Evolutionary conservation across 64 coral and sea anemone genomes (phyloP).

Genomic region (Pocillopora verrucosa): DNA sequence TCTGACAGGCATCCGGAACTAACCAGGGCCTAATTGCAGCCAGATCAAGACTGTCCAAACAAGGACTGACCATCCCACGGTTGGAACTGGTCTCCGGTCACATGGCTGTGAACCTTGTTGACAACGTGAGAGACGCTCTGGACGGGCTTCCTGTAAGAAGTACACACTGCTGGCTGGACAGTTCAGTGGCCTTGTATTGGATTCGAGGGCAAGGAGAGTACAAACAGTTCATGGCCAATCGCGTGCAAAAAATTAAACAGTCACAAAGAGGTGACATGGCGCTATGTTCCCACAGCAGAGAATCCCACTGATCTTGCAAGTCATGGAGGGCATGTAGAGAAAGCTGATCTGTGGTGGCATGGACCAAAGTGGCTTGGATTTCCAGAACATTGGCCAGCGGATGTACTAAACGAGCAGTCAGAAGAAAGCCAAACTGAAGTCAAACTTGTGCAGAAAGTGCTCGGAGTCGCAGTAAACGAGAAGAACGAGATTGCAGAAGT

Average conservation of each 20-base stretch:
- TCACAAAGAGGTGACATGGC: conserved; percentile 5
- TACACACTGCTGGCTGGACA: conserved; percentile 22
- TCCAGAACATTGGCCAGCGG: conserved; percentile 14
- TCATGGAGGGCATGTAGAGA: not conserved
- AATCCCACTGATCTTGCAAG: conserved; percentile 41
- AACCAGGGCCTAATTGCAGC: conserved; percentile 16
- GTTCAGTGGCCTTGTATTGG: conserved; percentile 25
- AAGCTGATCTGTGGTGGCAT: not conserved
- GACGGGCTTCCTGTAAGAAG: conserved; percentile 10
- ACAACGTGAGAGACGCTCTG: conserved; percentile 1
- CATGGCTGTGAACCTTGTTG: conserved; percentile 13
- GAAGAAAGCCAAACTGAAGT: conserved; percentile 7
- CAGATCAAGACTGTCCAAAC: conserved; percentile 16
- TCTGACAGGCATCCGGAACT: not conserved
- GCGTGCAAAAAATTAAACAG: conserved; percentile 26
- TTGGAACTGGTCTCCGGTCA: conserved; percentile 8
- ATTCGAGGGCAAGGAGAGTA: conserved; percentile 17
- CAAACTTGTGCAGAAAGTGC: conserved; percentile 21
- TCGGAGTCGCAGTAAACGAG: not conserved
- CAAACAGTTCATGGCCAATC: conserved; percentile 18
- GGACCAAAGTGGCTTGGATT: not conserved
- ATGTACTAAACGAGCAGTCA: not conserved
- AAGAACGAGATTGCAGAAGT: not conserved
- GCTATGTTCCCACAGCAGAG: not conserved
- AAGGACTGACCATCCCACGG: conserved; percentile 34